phyloP scores from a whole-genome alignment of 1,140 invertebrate genomes.

The Apis florea region DNA sequence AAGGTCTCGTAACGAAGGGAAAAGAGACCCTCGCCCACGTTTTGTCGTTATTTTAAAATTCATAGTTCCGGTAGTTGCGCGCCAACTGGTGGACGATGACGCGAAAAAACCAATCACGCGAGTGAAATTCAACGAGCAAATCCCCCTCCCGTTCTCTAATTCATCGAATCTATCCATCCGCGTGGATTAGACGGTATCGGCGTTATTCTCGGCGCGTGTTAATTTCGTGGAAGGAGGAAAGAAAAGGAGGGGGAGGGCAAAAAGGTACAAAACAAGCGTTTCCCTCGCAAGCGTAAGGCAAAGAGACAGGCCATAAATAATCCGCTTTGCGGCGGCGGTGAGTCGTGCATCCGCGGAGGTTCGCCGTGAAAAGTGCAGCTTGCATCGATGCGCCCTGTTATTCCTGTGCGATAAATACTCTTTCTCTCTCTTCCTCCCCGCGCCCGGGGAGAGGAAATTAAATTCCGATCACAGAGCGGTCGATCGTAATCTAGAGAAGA shows the following conservation, averaged over 20 bases:
- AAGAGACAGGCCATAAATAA: constrained; percentile 50
- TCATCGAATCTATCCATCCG: no score
- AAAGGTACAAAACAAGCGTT: constrained; percentile 9
- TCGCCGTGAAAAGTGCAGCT: constrained; percentile 38
- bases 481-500: background rate
- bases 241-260: background rate
- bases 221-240: constrained; percentile 3
- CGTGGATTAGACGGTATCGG: background rate
- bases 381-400: constrained; percentile 36
- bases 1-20: no score
- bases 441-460: constrained; percentile 22
- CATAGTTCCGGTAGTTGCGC: no score
- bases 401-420: constrained; percentile 53
- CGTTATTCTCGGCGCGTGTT: background rate
- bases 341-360: constrained; percentile 48
- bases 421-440: background rate
- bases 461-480: constrained; percentile 34
- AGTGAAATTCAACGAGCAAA: no score
- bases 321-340: constrained; percentile 45
- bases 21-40: no score
- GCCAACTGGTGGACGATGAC: no score
- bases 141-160: no score
- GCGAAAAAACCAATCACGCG: no score
- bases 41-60: no score
- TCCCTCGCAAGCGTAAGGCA: background rate